Conservation (phyloP, 2,113 vertebrate species). For the Alligator sinensis region DNA sequence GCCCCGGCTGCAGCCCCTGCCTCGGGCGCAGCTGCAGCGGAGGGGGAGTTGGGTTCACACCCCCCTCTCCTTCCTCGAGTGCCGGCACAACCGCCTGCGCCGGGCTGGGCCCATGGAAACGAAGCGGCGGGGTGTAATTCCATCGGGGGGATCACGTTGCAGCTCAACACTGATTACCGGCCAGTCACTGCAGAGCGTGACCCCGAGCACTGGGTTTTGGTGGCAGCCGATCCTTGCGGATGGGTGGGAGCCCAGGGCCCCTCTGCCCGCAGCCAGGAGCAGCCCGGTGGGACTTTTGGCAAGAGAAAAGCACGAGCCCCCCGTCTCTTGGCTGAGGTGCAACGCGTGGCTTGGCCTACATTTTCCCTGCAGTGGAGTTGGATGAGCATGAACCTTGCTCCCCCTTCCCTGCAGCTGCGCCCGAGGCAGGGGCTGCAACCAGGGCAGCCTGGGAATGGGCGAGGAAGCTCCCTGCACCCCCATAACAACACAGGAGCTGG, state of each 20-base stretch:
- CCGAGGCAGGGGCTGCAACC: too few species aligned
- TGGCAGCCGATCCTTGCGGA: background rate
- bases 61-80: background rate
- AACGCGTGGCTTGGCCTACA: background rate
- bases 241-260: background rate
- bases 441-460: too few species aligned
- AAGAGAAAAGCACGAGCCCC: background rate
- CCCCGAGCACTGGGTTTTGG: background rate
- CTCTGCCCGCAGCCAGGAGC: background rate
- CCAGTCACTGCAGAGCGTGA: background rate
- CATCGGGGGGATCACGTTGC: background rate
- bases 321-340: background rate
- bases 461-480: too few species aligned
- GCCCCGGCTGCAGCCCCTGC: too few species aligned
- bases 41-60: too few species aligned
- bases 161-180: background rate
- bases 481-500: too few species aligned
- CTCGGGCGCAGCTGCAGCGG: too few species aligned
- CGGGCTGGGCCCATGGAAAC: background rate
- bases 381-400: too few species aligned
- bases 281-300: background rate
- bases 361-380: background rate
- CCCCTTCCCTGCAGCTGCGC: too few species aligned
- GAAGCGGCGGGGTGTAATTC: background rate
- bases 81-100: too few species aligned